Percentiles rank a stretch among this genome's conserved stretches.
These are phyloP conservation scores for Bimastos eiseni DNA, from an alignment of 2,888 invertebrate species.

Conservation along the genomic window DNA sequence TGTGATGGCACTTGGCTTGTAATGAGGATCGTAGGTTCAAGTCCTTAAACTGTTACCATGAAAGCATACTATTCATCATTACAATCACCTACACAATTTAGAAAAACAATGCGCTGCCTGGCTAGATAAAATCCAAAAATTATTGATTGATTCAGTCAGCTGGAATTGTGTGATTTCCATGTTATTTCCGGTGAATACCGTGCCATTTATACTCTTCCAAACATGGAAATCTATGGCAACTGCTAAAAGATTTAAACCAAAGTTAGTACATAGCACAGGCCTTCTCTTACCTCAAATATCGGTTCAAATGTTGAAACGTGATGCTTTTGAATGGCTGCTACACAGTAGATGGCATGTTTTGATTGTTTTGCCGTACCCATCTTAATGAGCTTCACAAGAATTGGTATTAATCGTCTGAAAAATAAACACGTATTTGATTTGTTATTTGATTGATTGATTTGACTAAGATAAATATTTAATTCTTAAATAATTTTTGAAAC, in stretches of 20 bases:
- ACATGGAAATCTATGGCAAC: background rate
- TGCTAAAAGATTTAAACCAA: background rate
- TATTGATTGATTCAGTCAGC: background rate
- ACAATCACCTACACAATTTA: too few species aligned
- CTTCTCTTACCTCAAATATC: constrained; percentile 63
- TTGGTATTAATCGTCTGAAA: constrained; percentile 72
- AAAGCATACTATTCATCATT: too few species aligned
- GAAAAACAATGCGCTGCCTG: too few species aligned
- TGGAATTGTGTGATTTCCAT: background rate
- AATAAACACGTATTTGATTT: background rate
- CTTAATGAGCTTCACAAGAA: constrained; percentile 84
- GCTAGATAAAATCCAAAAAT: too few species aligned
- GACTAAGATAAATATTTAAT: background rate
- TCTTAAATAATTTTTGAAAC: too few species aligned
- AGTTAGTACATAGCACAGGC: background rate
- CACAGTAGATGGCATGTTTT: constrained; percentile 91
- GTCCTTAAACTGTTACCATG: too few species aligned
- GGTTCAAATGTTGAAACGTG: constrained; percentile 53
- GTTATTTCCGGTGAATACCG: background rate
- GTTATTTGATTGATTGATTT: too few species aligned
- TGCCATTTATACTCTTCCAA: background rate
- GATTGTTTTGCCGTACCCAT: constrained; percentile 91
- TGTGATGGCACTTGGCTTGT: too few species aligned
- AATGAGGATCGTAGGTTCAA: too few species aligned
- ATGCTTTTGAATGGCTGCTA: constrained; percentile 66